Percentiles rank a stretch among this genome's conserved stretches.
Conservation (phyloP, 37 sponge, comb jelly and placozoan species). For the Eunapius fragilis region DNA sequence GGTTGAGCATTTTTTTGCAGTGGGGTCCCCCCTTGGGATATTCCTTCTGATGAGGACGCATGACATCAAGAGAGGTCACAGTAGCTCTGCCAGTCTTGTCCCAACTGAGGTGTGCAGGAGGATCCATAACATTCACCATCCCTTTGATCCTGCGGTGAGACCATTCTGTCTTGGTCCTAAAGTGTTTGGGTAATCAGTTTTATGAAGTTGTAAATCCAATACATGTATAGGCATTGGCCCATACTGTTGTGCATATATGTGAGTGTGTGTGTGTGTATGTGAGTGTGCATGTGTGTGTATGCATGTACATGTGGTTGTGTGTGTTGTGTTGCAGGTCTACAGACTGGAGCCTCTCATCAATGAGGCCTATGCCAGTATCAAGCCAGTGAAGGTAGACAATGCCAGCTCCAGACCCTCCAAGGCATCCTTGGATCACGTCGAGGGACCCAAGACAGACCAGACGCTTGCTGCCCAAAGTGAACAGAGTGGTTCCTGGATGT, state of each 20-base stretch:
- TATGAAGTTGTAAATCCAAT: too few species aligned
- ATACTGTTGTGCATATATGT: too few species aligned
- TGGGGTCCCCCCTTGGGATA: conserved; percentile 87
- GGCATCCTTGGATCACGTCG: conserved; percentile 48
- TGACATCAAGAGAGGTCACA: conserved; percentile 47
- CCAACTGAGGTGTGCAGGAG: conserved; percentile 80
- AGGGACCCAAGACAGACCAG: conserved; percentile 41
- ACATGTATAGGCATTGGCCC: too few species aligned
- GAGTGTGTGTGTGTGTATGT: too few species aligned
- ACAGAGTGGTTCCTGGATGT: conserved; percentile 25
- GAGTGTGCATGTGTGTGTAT: too few species aligned
- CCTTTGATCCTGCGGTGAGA: conserved; percentile 86
- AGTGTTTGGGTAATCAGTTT: too few species aligned
- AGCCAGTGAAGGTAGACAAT: conserved; percentile 74
- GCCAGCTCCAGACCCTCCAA: conserved; percentile 66
- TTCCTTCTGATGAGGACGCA: conserved; percentile 77
- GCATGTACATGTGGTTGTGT: background rate
- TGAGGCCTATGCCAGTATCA: conserved; percentile 59
- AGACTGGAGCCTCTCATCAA: conserved; percentile 87
- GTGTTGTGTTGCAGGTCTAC: conserved; percentile 63
- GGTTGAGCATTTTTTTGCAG: conserved; percentile 89
- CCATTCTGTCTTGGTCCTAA: too few species aligned
- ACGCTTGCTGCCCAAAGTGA: background rate
- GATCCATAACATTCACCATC: conserved; percentile 89
- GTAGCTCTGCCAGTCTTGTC: conserved; percentile 47